Conservation (phyloP, 2,888 invertebrate genomes). For the Mesodorylaimus sp. region DNA sequence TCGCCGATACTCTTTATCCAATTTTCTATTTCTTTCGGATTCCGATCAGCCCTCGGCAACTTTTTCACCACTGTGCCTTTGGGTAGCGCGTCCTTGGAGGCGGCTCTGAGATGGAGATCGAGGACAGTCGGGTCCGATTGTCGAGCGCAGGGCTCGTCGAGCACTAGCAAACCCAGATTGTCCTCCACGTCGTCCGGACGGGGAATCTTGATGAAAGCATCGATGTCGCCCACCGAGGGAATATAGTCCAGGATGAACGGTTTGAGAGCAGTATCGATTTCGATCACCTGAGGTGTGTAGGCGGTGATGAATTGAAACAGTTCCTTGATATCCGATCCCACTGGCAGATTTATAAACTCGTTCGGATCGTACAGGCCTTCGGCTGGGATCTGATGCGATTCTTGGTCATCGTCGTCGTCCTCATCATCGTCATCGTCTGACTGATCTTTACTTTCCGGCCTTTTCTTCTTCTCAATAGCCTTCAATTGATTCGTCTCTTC, state of each 20-base stretch:
- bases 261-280: slow-evolving; percentile 67
- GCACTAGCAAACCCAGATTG: slow-evolving; percentile 35
- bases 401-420: slow-evolving; percentile 4
- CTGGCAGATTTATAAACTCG: slow-evolving; percentile 59
- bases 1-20: slow-evolving; percentile 92
- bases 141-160: slow-evolving; percentile 82
- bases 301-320: slow-evolving; percentile 62
- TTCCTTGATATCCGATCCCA: slow-evolving; percentile 56
- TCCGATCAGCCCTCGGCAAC: slow-evolving; percentile 54
- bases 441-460: too few species aligned
- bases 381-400: neutral
- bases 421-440: neutral
- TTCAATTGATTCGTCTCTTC: too few species aligned
- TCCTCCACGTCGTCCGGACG: slow-evolving; percentile 48
- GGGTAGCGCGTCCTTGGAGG: slow-evolving; percentile 45
- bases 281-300: slow-evolving; percentile 48
- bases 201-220: slow-evolving; percentile 71
- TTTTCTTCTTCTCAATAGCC: too few species aligned
- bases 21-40: slow-evolving; percentile 66
- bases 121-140: slow-evolving; percentile 88
- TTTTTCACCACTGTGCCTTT: slow-evolving; percentile 45
- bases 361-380: slow-evolving; percentile 52
- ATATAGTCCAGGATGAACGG: slow-evolving; percentile 92
- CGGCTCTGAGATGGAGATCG: slow-evolving; percentile 63
- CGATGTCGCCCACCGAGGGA: slow-evolving; percentile 93